Percentiles rank a stretch among this genome's conserved stretches.
Evolutionary conservation across 1,140 invertebrate genomes (phyloP).

Genomic region (Lineus longissimus): DNA sequence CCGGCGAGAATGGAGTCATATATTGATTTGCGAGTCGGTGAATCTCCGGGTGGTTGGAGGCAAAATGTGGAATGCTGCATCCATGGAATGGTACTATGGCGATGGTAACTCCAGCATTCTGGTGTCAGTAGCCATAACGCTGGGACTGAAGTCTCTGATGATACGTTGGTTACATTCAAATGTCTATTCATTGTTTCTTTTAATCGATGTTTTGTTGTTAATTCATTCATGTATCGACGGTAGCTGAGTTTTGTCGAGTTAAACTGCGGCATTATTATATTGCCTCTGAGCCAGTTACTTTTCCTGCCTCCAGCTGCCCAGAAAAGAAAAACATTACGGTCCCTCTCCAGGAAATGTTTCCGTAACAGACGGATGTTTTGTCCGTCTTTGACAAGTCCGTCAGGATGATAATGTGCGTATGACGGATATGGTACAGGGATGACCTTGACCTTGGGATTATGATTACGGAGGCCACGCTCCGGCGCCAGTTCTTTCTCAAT

Average conservation of each 20-base stretch:
- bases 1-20: constrained; percentile 35
- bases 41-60: constrained; percentile 36
- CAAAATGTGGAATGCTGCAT: constrained; percentile 36
- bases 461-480: background rate
- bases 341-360: background rate
- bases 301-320: constrained; percentile 7
- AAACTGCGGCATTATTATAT: constrained; percentile 29
- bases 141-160: background rate
- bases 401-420: constrained; percentile 24
- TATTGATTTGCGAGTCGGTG: constrained; percentile 39
- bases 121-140: constrained; percentile 26
- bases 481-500: constrained; percentile 29
- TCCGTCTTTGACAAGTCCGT: too few species aligned
- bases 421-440: constrained; percentile 38
- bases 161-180: too few species aligned
- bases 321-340: constrained; percentile 25
- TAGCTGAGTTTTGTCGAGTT: constrained; percentile 14
- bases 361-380: too few species aligned
- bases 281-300: constrained; percentile 18
- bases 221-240: constrained; percentile 7
- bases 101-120: constrained; percentile 23
- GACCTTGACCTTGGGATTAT: background rate
- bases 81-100: constrained; percentile 28
- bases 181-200: too few species aligned
- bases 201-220: too few species aligned